Percentiles rank a stretch among this genome's conserved stretches.
phyloP scores from a whole-genome alignment of 2,888 invertebrate species.

The Malachius bipustulatus region DNA sequence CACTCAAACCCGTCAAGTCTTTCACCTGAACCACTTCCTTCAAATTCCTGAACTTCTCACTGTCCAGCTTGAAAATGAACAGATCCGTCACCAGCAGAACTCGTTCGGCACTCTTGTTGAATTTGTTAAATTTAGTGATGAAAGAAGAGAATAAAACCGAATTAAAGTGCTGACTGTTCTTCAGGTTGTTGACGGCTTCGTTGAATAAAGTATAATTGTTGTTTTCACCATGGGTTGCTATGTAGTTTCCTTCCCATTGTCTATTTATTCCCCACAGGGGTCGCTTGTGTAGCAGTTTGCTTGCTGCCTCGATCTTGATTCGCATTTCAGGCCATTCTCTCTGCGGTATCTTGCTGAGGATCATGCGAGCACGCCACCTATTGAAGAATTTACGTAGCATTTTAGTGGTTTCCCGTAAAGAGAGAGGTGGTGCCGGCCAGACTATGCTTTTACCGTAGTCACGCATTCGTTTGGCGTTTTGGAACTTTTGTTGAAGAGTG shows the following conservation, averaged over 20 bases:
- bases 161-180: slow-evolving; percentile 52
- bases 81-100: slow-evolving; percentile 80
- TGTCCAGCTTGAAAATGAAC: slow-evolving; percentile 78
- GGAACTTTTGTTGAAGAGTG: slow-evolving; percentile 51
- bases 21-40: slow-evolving; percentile 51
- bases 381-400: slow-evolving; percentile 51
- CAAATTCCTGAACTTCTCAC: slow-evolving; percentile 74
- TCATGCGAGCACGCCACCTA: slow-evolving; percentile 83
- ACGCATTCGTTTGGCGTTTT: slow-evolving; percentile 48
- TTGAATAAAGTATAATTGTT: slow-evolving; percentile 52
- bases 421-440: slow-evolving; percentile 74
- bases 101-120: slow-evolving; percentile 60
- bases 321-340: slow-evolving; percentile 81
- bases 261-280: slow-evolving; percentile 62
- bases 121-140: slow-evolving; percentile 57
- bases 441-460: slow-evolving; percentile 65
- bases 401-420: slow-evolving; percentile 50
- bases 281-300: slow-evolving; percentile 54
- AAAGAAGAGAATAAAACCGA: slow-evolving; percentile 53
- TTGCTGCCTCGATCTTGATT: slow-evolving; percentile 66
- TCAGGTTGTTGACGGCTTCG: slow-evolving; percentile 54
- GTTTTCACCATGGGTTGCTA: slow-evolving; percentile 56
- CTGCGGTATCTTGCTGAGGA: slow-evolving; percentile 66
- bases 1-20: slow-evolving; percentile 64
- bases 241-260: slow-evolving; percentile 78